phyloP scores from a whole-genome alignment of 1,140 invertebrate genomes.

The Orius laevigatus region DNA sequence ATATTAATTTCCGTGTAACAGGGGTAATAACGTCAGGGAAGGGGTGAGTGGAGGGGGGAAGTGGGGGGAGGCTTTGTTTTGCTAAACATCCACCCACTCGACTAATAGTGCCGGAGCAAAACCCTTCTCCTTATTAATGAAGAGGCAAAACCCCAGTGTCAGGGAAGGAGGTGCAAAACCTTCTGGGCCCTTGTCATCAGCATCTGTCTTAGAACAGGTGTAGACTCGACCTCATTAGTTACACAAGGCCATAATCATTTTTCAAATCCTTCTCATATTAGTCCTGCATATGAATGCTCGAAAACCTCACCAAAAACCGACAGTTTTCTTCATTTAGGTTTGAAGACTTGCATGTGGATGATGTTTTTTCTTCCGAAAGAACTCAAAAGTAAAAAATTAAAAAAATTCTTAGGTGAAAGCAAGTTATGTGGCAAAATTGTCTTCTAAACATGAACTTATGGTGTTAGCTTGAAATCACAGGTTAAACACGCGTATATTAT shows the following conservation, averaged over 20 bases:
- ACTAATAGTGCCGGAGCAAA: conserved; percentile 2
- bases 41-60: background rate
- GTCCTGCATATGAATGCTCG: no score
- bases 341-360: no score
- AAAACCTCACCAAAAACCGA: no score
- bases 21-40: conserved; percentile 3
- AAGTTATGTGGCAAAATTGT: no score
- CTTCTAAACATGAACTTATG: no score
- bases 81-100: conserved; percentile 5
- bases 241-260: conserved; percentile 9
- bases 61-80: conserved; percentile 4
- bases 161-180: background rate
- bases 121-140: conserved; percentile 6
- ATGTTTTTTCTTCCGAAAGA: no score
- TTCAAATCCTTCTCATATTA: background rate
- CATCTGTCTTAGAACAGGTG: conserved; percentile 11
- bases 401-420: no score
- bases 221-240: conserved; percentile 10
- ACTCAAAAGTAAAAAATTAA: no score
- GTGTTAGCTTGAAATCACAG: no score
- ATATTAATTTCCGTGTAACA: conserved; percentile 12
- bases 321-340: no score
- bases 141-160: background rate
- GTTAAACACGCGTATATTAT: no score
- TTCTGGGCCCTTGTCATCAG: conserved; percentile 10